phyloP scores from a whole-genome alignment of 2,888 invertebrate genomes.

The Amiota communis region DNA sequence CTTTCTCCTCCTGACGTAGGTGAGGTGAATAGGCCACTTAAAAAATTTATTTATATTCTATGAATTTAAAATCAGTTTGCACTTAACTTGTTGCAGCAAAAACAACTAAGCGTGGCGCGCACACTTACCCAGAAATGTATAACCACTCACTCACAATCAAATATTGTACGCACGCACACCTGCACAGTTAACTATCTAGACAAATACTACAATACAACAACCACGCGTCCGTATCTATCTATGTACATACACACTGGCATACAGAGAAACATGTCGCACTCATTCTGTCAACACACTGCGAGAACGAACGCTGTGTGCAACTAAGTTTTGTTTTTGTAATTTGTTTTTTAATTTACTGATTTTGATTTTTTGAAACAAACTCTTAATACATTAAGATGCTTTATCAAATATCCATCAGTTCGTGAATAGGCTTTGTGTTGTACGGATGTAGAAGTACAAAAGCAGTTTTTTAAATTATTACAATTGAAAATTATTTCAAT shows the following conservation, averaged over 20 bases:
- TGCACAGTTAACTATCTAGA: neutral
- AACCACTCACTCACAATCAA: neutral
- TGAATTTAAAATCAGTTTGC: neutral
- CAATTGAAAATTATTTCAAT: neutral
- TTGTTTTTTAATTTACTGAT: neutral
- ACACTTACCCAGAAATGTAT: neutral
- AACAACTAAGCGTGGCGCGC: neutral
- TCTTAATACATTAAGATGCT: slow-evolving; percentile 33
- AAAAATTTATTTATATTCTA: neutral
- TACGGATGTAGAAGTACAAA: slow-evolving; percentile 42
- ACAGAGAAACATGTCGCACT: neutral
- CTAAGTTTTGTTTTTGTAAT: slow-evolving; percentile 7
- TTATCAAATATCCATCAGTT: slow-evolving; percentile 59
- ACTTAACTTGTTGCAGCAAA: neutral
- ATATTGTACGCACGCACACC: neutral
- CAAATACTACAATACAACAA: neutral
- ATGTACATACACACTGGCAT: neutral
- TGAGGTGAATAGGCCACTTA: slow-evolving; percentile 16
- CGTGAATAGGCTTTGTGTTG: slow-evolving; percentile 55
- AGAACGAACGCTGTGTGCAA: neutral
- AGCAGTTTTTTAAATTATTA: slow-evolving; percentile 8
- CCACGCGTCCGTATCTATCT: neutral
- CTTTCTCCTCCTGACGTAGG: too few species aligned
- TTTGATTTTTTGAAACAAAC: slow-evolving; percentile 26
- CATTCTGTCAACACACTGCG: too few species aligned